Evolutionary conservation across 2,888 invertebrate species (phyloP).

Genomic region (Linnaemya vulpina): DNA sequence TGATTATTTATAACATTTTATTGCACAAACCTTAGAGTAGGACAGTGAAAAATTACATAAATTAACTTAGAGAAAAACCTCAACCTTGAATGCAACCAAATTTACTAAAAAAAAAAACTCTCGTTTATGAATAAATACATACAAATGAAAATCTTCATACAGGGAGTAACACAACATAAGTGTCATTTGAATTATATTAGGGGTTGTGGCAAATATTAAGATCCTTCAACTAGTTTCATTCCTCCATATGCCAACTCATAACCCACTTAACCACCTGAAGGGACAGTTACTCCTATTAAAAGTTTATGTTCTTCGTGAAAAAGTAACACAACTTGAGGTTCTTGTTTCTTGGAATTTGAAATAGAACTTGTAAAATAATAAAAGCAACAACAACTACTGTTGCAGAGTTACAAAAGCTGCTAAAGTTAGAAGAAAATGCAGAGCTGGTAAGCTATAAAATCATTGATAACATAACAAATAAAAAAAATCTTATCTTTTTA

Average conservation of each 20-base stretch:
- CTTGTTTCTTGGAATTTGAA: slow-evolving; percentile 10
- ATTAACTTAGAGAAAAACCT: slow-evolving; percentile 1
- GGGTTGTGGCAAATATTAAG: slow-evolving; percentile 18
- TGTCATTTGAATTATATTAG: slow-evolving; percentile 52
- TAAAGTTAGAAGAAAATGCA: slow-evolving; percentile 1
- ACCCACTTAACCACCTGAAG: slow-evolving; percentile 27
- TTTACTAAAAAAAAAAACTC: slow-evolving; percentile 27
- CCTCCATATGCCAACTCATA: not conserved
- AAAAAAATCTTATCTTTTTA: too few relatives aligned
- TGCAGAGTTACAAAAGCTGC: not conserved
- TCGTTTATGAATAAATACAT: not conserved
- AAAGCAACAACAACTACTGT: slow-evolving; percentile 11
- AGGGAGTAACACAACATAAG: slow-evolving; percentile 48
- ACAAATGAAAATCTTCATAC: slow-evolving; percentile 32
- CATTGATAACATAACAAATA: not conserved
- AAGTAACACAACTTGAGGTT: slow-evolving; percentile 25
- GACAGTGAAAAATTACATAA: slow-evolving; percentile 3
- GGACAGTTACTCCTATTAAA: slow-evolving; percentile 61
- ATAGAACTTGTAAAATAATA: slow-evolving; percentile 35
- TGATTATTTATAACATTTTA: not conserved
- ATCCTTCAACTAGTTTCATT: slow-evolving; percentile 3
- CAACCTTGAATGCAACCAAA: slow-evolving; percentile 43
- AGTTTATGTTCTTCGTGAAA: slow-evolving; percentile 56
- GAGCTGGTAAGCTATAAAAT: not conserved
- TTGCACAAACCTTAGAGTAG: not conserved